Evolutionary conservation across 2,797 vertebrate genomes (phyloP).

Genomic region (Anguilla marmorata): DNA sequence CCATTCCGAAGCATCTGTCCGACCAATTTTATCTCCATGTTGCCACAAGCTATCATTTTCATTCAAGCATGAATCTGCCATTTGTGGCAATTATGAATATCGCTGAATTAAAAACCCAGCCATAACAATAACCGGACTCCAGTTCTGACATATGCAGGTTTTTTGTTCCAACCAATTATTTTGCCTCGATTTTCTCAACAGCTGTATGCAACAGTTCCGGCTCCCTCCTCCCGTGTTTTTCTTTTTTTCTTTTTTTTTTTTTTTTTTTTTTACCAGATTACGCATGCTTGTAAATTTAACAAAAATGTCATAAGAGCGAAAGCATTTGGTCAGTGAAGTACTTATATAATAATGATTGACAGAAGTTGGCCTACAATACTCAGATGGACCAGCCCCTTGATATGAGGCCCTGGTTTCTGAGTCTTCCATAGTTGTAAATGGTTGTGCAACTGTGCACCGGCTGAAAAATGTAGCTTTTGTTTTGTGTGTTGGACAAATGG

Average conservation of each 20-base stretch:
- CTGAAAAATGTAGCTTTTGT: not conserved
- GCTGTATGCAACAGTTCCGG: not conserved
- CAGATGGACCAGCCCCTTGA: not conserved
- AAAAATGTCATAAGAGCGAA: not conserved
- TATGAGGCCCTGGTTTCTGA: not conserved
- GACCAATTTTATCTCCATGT: not conserved
- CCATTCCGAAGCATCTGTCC: not conserved
- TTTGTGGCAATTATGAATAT: not conserved
- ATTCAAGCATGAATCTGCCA: conserved; percentile 1
- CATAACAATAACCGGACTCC: not conserved
- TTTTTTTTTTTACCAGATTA: not conserved
- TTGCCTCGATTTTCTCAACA: not conserved
- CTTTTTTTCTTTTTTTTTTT: too few species aligned
- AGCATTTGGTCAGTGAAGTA: not conserved
- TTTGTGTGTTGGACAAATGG: not conserved
- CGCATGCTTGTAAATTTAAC: not conserved
- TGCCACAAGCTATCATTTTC: not conserved
- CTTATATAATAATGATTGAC: not conserved
- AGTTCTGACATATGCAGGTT: not conserved
- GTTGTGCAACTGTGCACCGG: not conserved
- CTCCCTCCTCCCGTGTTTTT: not conserved
- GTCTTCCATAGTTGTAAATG: not conserved
- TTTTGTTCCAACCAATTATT: not conserved
- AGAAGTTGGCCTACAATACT: not conserved
- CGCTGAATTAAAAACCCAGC: not conserved